Percentiles rank a stretch among this genome's conserved stretches.
phyloP scores from a whole-genome alignment of 2,113 vertebrate species.

The Lophius piscatorius region DNA sequence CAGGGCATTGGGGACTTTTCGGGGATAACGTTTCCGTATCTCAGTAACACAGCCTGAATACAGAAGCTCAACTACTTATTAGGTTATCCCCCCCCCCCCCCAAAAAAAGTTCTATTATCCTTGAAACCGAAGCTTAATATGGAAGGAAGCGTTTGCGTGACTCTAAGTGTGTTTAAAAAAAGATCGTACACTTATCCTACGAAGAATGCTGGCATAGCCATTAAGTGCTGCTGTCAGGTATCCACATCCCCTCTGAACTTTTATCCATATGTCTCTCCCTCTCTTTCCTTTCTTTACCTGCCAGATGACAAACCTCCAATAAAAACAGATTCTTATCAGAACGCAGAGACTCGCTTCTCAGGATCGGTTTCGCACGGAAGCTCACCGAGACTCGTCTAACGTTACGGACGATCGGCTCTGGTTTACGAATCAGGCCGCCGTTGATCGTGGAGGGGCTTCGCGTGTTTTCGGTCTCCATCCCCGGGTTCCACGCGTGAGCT shows the following conservation, averaged over 20 bases:
- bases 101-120: too few species aligned
- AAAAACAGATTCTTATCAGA: constrained; percentile 12
- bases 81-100: too few species aligned
- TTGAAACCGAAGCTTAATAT: too few species aligned
- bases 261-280: constrained; percentile 45
- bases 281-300: constrained; percentile 26
- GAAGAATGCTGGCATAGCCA: constrained; percentile 2
- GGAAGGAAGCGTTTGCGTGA: too few species aligned
- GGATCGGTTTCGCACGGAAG: background rate
- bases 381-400: background rate
- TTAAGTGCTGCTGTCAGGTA: constrained; percentile 12
- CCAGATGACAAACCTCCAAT: constrained; percentile 17
- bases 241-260: constrained; percentile 32
- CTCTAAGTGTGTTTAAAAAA: too few species aligned
- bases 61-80: too few species aligned
- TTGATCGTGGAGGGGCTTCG: constrained; percentile 39
- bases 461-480: constrained; percentile 48
- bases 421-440: constrained; percentile 33
- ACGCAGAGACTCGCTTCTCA: constrained; percentile 6
- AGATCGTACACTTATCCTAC: too few species aligned
- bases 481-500: constrained; percentile 62
- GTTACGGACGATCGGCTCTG: constrained; percentile 30
- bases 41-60: too few species aligned
- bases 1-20: too few species aligned
- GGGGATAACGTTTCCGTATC: too few species aligned